phyloP scores from a whole-genome alignment of 2,113 vertebrate genomes.

The Hiodon alosoides region DNA sequence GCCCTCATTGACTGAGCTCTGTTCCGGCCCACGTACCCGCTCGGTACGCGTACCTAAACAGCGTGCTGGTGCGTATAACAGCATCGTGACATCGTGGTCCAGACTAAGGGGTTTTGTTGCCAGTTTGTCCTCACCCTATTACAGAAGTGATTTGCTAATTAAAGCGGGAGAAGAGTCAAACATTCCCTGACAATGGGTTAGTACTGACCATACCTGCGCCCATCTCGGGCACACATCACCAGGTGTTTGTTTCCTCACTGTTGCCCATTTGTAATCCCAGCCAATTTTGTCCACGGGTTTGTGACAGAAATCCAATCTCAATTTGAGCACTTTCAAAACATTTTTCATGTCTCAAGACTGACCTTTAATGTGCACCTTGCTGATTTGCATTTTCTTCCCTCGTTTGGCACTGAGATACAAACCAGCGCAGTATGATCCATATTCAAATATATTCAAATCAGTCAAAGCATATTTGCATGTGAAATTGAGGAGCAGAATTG shows the following conservation, averaged over 20 bases:
- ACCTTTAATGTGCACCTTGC: constrained; percentile 57
- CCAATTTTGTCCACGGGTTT: constrained; percentile 38
- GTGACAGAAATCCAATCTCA: constrained; percentile 46
- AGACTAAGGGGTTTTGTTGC: no score
- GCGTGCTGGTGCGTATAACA: no score
- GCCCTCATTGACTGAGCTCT: no score
- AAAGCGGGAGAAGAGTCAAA: no score
- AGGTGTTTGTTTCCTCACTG: neutral
- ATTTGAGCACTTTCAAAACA: constrained; percentile 47
- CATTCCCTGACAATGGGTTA: no score
- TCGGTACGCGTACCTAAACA: no score
- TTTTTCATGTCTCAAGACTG: constrained; percentile 47
- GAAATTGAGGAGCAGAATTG: constrained; percentile 54
- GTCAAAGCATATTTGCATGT: constrained; percentile 60
- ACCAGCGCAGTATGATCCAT: constrained; percentile 61
- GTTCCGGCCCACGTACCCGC: no score
- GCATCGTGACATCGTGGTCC: no score
- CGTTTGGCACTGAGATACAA: constrained; percentile 48
- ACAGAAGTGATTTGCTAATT: no score
- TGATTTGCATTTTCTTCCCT: constrained; percentile 53
- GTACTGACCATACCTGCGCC: neutral
- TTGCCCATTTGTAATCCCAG: neutral
- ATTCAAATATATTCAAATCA: constrained; percentile 72
- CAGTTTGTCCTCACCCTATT: no score
- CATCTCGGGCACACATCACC: neutral